phyloP scores from a whole-genome alignment of 2,113 vertebrate species.

The Notothenia coriiceps region DNA sequence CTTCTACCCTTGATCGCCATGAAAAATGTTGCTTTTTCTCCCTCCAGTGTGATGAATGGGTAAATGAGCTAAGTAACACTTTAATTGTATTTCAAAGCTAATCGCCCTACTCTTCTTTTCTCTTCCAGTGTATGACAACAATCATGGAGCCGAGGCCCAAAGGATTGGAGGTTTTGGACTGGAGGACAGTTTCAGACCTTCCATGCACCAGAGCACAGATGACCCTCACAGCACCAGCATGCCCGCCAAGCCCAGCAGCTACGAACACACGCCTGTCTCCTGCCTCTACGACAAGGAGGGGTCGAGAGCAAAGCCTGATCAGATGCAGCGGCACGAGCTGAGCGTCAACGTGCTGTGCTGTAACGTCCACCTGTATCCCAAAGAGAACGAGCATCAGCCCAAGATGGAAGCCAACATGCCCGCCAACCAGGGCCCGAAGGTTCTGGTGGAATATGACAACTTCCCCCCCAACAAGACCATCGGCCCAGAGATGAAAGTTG shows the following conservation, averaged over 20 bases:
- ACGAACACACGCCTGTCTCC: constrained; percentile 44
- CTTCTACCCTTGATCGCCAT: background rate
- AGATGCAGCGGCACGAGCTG: constrained; percentile 47
- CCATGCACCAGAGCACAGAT: constrained; percentile 42
- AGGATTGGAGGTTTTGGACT: constrained; percentile 51
- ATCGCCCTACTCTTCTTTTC: background rate
- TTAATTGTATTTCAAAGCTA: background rate
- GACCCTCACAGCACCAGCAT: constrained; percentile 43
- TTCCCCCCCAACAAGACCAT: constrained; percentile 87
- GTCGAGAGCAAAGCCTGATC: constrained; percentile 38
- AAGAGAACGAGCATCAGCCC: constrained; percentile 31
- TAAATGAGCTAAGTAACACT: background rate
- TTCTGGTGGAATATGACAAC: constrained; percentile 83
- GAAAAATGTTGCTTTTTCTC: background rate
- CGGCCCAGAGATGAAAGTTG: constrained; percentile 82
- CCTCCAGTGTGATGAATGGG: background rate
- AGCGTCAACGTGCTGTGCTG: constrained; percentile 48
- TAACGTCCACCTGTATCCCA: constrained; percentile 64
- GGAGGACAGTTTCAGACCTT: constrained; percentile 60
- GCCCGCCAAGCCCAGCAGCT: constrained; percentile 49
- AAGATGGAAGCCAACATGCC: constrained; percentile 33
- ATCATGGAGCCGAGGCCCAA: constrained; percentile 42
- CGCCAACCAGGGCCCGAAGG: constrained; percentile 29
- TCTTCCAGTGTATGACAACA: constrained; percentile 52
- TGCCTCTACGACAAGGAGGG: constrained; percentile 68